Evolutionary conservation across 2,797 vertebrate genomes (phyloP), one percentile per base, ranked within the genome.

Genomic region (Aphelocoma californica): DNA sequence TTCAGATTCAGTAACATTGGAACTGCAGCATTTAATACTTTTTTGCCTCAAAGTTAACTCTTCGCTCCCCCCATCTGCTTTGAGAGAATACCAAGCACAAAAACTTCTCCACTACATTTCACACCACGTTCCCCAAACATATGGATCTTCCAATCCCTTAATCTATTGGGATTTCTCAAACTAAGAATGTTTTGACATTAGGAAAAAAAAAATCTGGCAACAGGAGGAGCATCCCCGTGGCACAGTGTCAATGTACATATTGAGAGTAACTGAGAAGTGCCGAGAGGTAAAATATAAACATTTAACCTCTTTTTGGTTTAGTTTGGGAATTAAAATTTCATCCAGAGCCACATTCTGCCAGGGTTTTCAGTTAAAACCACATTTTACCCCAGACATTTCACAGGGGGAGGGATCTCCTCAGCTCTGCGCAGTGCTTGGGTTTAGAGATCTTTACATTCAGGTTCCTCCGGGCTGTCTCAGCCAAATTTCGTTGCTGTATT

Each of bases 361-460:
- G 3, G 36, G 31, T 78, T 50, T 75, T 51, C 10, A 32, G 14
- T 54, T 31, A 29, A 69, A 84, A 24, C 25, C 42, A 24, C 18
- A 7, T 73, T 88, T 66, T 44, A 14, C 7, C 42, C 31, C 45
- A 7, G 3, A 29, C 2, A 7, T 42, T 42, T 53, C 66, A 26
- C 3, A 17, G 0, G 2, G 36, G 42, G 25, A 66, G 44, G 67
- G 53, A 29, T 17, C 2, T 3, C 25, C 18, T 29, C 53, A 7
- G 28, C 44, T 40, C 74, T 47, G 16, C 12, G 34, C 21, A 38
- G 9, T 8, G 3, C 18, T 7, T 24, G 48, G 16, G 5, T 50
- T 57, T 19, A 16, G 50, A 73, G 50, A 60, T 13, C 32, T 57
- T 32, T 15, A 28, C 15, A 12, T 32, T 25, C 44, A 12, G 38